Percentiles rank a stretch among this genome's conserved stretches.
Conservation (phyloP, 2,888 invertebrate genomes). For the Mechanitis messenoides region DNA sequence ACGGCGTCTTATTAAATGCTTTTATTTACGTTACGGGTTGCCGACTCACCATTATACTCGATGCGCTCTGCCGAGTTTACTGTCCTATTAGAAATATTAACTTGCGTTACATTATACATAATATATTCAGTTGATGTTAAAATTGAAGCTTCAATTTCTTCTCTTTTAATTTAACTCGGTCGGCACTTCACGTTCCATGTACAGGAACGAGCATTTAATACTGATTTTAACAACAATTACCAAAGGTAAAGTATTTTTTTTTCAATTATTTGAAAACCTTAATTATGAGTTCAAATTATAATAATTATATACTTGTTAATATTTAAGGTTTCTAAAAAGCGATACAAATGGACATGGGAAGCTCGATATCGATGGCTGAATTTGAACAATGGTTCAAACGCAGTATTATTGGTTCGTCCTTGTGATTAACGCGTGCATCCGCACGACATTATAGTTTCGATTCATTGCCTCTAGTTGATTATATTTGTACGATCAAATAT, state of each 20-base stretch:
- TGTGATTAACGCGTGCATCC: slow-evolving; percentile 63
- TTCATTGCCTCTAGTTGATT: slow-evolving; percentile 33
- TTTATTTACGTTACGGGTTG: slow-evolving; percentile 55
- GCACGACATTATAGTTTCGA: slow-evolving; percentile 39
- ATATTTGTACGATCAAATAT: slow-evolving; percentile 21
- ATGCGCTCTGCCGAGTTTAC: slow-evolving; percentile 59
- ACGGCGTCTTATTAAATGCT: slow-evolving; percentile 38
- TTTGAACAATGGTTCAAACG: slow-evolving; percentile 28
- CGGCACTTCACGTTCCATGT: too few species aligned
- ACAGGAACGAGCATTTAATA: too few species aligned
- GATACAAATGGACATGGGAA: slow-evolving; percentile 24
- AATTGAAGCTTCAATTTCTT: neutral
- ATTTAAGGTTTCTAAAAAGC: slow-evolving; percentile 6
- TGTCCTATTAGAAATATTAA: slow-evolving; percentile 65
- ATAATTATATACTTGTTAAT: too few species aligned
- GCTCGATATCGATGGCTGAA: slow-evolving; percentile 31
- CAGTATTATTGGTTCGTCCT: slow-evolving; percentile 45
- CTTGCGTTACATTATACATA: slow-evolving; percentile 40
- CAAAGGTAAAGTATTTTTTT: too few species aligned
- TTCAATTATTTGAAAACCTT: too few species aligned
- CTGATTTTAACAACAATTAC: too few species aligned
- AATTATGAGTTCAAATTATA: too few species aligned
- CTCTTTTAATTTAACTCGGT: neutral
- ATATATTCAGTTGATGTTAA: slow-evolving; percentile 13
- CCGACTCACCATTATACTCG: slow-evolving; percentile 56